phyloP scores from a whole-genome alignment of 2,113 vertebrate species.

The Heloderma charlesbogerti region DNA sequence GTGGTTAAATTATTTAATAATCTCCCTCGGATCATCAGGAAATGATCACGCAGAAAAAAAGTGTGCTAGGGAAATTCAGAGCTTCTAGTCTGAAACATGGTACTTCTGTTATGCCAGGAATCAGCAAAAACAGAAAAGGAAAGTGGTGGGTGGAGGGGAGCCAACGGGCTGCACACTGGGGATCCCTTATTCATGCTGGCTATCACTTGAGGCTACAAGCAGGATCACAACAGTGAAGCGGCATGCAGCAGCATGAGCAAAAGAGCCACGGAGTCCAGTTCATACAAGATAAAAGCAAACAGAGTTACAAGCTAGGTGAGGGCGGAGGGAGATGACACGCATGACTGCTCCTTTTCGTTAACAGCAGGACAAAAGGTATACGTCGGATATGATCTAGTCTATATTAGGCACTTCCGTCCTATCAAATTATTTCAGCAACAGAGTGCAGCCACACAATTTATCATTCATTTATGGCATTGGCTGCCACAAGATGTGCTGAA shows the following conservation, averaged over 20 bases:
- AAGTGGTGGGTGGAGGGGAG: background rate
- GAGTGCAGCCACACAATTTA: background rate
- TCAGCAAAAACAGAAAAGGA: background rate
- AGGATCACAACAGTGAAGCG: background rate
- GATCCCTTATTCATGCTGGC: background rate
- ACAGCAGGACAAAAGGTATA: background rate
- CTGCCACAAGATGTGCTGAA: too few species aligned
- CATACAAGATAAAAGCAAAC: background rate
- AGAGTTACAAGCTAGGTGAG: background rate
- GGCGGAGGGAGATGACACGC: background rate
- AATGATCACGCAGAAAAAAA: constrained; percentile 1
- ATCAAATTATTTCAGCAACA: background rate
- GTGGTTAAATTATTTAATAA: constrained; percentile 38
- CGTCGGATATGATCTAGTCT: too few species aligned
- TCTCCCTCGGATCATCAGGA: constrained; percentile 16
- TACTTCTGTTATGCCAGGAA: background rate
- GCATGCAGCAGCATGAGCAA: background rate
- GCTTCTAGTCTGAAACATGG: constrained; percentile 4
- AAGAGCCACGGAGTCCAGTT: background rate
- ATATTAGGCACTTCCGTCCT: background rate
- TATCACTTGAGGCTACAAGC: constrained; percentile 12
- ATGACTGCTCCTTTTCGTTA: background rate
- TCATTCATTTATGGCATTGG: background rate
- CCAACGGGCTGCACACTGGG: background rate
- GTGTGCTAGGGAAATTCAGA: constrained; percentile 6